These are phyloP conservation scores for Philaethria dido DNA, from an alignment of 2,888 invertebrate species.

Conservation along the genomic window DNA sequence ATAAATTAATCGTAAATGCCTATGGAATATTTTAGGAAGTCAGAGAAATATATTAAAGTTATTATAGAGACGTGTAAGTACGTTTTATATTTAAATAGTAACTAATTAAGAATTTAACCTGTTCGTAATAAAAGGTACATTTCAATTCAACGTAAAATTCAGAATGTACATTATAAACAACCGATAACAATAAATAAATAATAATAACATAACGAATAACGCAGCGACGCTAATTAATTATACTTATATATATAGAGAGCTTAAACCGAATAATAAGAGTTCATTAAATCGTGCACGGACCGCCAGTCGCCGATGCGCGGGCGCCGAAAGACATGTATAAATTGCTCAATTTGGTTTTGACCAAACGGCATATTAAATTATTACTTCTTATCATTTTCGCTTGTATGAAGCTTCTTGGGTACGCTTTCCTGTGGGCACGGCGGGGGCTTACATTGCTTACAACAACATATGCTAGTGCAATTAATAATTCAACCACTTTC, in stretches of 20 bases:
- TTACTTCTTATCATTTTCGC: constrained; percentile 62
- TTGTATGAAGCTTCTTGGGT: constrained; percentile 63
- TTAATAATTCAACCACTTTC: constrained; percentile 41
- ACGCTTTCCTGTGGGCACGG: constrained; percentile 58
- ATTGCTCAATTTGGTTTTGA: constrained; percentile 77
- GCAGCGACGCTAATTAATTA: constrained; percentile 4
- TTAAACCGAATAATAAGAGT: constrained; percentile 53
- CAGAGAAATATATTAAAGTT: neutral
- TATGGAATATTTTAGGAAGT: neutral
- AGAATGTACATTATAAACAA: neutral
- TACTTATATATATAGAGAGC: constrained; percentile 4
- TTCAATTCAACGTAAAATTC: neutral
- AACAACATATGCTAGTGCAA: constrained; percentile 45
- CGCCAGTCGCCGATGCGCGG: constrained; percentile 46
- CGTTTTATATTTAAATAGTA: neutral
- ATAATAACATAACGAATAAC: neutral
- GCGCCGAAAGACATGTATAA: constrained; percentile 63
- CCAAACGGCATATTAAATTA: constrained; percentile 77
- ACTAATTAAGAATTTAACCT: neutral
- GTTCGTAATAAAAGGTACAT: no score
- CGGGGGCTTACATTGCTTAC: constrained; percentile 53
- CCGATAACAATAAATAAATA: neutral
- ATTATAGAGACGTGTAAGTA: neutral
- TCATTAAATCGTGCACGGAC: constrained; percentile 55
- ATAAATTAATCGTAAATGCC: constrained; percentile 47